These are phyloP conservation scores for Amblyteles armatorius DNA, from an alignment of 2,888 invertebrate genomes.

Conservation along the genomic window DNA sequence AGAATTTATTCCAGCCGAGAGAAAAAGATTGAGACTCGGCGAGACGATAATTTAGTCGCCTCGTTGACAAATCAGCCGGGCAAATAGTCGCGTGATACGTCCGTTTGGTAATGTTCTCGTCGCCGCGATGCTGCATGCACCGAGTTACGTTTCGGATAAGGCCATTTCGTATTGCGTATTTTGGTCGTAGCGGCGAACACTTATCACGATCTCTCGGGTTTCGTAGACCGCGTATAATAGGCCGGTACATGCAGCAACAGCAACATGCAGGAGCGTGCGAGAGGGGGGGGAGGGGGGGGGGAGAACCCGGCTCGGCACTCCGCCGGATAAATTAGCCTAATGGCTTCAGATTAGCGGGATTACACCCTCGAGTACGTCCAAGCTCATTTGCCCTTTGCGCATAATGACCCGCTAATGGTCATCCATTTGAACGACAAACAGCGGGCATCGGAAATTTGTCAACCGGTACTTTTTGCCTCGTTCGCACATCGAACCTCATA, in stretches of 20 bases:
- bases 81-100: not conserved
- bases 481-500: not conserved
- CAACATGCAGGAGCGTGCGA: not conserved
- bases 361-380: conserved; percentile 64
- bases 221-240: not conserved
- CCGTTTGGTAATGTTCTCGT: not conserved
- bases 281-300: not conserved
- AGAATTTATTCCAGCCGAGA: too few species aligned
- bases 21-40: too few species aligned
- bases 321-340: conserved; percentile 68
- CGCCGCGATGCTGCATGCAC: not conserved
- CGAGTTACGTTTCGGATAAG: not conserved
- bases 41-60: not conserved
- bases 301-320: conserved; percentile 29
- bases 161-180: not conserved
- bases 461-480: not conserved
- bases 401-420: conserved; percentile 68
- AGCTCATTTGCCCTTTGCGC: conserved; percentile 64
- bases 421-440: conserved; percentile 60
- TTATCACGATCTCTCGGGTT: conserved; percentile 7
- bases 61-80: not conserved
- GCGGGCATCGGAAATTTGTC: conserved; percentile 14
- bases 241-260: not conserved
- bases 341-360: conserved; percentile 65
- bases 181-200: not conserved